A percentile compares a stretch with the other conserved stretches of the same genome.
phyloP scores from a whole-genome alignment of 2,113 vertebrate species.

The Phrynosoma blainvillii region DNA sequence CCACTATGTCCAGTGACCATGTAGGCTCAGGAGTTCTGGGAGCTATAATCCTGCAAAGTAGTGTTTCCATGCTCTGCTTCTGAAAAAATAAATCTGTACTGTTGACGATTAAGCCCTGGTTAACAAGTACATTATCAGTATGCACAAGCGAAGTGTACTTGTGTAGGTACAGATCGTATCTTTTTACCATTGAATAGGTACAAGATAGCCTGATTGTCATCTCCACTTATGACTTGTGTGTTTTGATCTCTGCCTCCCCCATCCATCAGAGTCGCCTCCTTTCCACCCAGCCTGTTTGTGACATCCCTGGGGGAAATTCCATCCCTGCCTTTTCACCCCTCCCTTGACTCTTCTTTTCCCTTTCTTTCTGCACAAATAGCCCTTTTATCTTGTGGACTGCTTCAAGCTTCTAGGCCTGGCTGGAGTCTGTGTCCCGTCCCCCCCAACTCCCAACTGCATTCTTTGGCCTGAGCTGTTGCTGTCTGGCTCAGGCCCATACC shows the following conservation, averaged over 20 bases:
- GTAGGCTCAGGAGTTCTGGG: too few species aligned
- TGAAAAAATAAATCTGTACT: neutral
- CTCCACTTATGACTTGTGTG: neutral
- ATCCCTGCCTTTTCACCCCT: conserved; percentile 9
- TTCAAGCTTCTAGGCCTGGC: neutral
- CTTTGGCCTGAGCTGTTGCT: conserved; percentile 4
- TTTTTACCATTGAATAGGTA: neutral
- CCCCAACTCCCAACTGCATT: neutral
- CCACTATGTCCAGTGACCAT: too few species aligned
- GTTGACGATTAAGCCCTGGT: neutral
- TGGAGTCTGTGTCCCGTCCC: neutral
- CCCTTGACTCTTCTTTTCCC: neutral
- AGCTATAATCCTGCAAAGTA: too few species aligned
- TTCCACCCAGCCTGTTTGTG: neutral
- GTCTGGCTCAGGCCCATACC: neutral
- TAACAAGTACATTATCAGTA: neutral
- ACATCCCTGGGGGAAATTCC: conserved; percentile 12
- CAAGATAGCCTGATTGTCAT: neutral
- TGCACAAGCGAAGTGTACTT: neutral
- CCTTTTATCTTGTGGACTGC: conserved; percentile 18
- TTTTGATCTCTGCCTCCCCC: neutral
- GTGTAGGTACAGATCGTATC: neutral
- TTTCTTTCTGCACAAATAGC: conserved; percentile 15
- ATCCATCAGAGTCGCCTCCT: neutral
- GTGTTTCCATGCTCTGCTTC: too few species aligned